These are phyloP conservation scores for Drosophila grimshawi DNA, from an alignment of 1,140 invertebrate species.

Conservation along the genomic window DNA sequence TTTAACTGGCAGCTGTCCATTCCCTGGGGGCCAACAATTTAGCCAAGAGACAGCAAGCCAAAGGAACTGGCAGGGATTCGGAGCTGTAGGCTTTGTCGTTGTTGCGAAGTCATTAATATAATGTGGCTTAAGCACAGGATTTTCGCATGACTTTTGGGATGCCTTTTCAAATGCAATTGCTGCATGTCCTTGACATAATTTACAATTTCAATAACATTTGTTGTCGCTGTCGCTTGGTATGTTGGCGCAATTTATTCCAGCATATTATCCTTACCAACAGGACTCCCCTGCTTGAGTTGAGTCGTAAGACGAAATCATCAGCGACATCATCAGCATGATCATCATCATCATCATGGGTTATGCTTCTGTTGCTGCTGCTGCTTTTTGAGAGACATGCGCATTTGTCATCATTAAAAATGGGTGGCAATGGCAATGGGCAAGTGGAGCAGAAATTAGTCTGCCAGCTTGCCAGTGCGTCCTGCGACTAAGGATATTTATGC, in stretches of 20 bases:
- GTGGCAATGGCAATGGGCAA: slow-evolving; percentile 21
- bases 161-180: slow-evolving; percentile 36
- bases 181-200: slow-evolving; percentile 79
- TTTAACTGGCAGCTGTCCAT: slow-evolving; percentile 68
- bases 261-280: slow-evolving; percentile 56
- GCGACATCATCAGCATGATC: slow-evolving; percentile 9
- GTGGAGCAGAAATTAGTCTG: slow-evolving; percentile 66
- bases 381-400: slow-evolving; percentile 43
- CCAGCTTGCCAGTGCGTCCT: slow-evolving; percentile 17
- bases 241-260: slow-evolving; percentile 60
- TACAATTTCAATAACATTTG: slow-evolving; percentile 78
- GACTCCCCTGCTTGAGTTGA: slow-evolving; percentile 35
- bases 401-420: slow-evolving; percentile 78
- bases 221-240: slow-evolving; percentile 13
- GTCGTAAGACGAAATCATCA: slow-evolving; percentile 65
- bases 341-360: slow-evolving; percentile 16
- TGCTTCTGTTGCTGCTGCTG: neutral
- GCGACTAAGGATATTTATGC: slow-evolving; percentile 71
- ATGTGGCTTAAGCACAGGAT: slow-evolving; percentile 33
- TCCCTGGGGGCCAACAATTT: slow-evolving; percentile 56
- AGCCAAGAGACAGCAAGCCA: neutral
- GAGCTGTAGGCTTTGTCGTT: slow-evolving; percentile 18
- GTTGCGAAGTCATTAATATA: slow-evolving; percentile 30
- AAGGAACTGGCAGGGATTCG: neutral
- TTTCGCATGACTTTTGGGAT: slow-evolving; percentile 35